phyloP scores from a whole-genome alignment of 2,888 invertebrate species.

The Theristus sp. region DNA sequence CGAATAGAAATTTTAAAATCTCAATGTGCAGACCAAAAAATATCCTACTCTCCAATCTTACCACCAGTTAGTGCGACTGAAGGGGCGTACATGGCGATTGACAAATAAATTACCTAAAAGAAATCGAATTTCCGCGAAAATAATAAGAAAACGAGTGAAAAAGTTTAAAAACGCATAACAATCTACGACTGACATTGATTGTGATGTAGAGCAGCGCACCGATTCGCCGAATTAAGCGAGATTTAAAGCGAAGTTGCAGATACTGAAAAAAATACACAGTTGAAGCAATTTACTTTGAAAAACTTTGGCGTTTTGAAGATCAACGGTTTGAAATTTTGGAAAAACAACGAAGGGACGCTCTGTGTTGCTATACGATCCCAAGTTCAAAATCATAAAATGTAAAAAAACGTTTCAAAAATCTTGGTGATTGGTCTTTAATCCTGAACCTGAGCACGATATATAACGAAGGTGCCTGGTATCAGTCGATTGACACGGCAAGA shows the following conservation, averaged over 20 bases:
- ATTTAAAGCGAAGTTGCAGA: slow-evolving; percentile 7
- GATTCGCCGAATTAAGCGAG: not conserved
- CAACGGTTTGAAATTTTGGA: no score
- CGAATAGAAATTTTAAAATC: no score
- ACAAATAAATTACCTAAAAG: slow-evolving; percentile 13
- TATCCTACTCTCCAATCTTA: slow-evolving; percentile 30
- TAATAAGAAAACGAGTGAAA: not conserved
- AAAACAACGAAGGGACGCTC: no score
- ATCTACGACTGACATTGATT: not conserved
- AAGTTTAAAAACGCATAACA: not conserved
- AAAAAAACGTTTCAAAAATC: no score
- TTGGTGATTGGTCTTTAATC: no score
- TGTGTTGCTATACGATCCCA: no score
- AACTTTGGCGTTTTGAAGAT: not conserved
- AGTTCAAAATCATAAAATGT: no score
- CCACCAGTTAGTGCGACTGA: slow-evolving; percentile 43
- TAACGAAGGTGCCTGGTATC: no score
- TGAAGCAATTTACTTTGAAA: not conserved
- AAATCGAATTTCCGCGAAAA: not conserved
- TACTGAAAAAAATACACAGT: slow-evolving; percentile 8
- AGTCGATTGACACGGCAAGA: no score
- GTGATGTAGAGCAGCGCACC: slow-evolving; percentile 7
- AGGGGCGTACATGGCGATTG: slow-evolving; percentile 9
- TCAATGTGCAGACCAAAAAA: no score
- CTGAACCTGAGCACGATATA: no score